phyloP scores from a whole-genome alignment of 2,888 invertebrate species.

The Acrobasis consociella region DNA sequence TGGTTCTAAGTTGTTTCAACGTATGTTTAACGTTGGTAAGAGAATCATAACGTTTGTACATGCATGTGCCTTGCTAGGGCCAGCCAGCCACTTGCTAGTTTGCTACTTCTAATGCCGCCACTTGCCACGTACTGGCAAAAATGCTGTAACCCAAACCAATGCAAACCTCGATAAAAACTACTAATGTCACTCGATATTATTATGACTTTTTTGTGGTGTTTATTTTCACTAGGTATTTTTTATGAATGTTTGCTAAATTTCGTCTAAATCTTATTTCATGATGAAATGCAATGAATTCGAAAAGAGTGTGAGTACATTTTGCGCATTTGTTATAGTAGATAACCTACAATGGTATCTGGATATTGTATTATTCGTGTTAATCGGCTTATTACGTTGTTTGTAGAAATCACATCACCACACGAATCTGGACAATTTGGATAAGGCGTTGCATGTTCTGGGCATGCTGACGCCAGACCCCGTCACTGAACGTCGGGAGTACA shows the following conservation, averaged over 20 bases:
- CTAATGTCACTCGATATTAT: slow-evolving; percentile 42
- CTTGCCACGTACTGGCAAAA: not conserved
- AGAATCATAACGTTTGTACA: too few relatives aligned
- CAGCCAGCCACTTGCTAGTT: too few relatives aligned
- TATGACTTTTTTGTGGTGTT: slow-evolving; percentile 80
- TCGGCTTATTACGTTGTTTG: slow-evolving; percentile 54
- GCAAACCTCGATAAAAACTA: not conserved
- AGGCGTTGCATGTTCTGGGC: slow-evolving; percentile 83
- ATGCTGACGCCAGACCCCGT: slow-evolving; percentile 79
- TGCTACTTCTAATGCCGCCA: too few relatives aligned
- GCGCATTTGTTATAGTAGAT: slow-evolving; percentile 26
- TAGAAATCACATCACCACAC: slow-evolving; percentile 68
- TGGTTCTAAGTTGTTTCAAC: too few relatives aligned
- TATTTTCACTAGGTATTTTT: slow-evolving; percentile 75
- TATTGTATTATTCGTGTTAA: not conserved
- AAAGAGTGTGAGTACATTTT: slow-evolving; percentile 56
- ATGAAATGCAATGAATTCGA: slow-evolving; percentile 74
- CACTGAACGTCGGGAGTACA: slow-evolving; percentile 81
- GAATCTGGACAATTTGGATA: slow-evolving; percentile 81
- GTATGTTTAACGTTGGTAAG: too few relatives aligned
- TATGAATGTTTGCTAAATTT: slow-evolving; percentile 57
- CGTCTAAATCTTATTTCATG: slow-evolving; percentile 46
- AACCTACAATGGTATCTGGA: slow-evolving; percentile 28
- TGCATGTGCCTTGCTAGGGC: too few relatives aligned
- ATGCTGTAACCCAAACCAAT: not conserved